Conservation (phyloP, 2,888 invertebrate genomes). For the Bembecia ichneumoniformis region DNA sequence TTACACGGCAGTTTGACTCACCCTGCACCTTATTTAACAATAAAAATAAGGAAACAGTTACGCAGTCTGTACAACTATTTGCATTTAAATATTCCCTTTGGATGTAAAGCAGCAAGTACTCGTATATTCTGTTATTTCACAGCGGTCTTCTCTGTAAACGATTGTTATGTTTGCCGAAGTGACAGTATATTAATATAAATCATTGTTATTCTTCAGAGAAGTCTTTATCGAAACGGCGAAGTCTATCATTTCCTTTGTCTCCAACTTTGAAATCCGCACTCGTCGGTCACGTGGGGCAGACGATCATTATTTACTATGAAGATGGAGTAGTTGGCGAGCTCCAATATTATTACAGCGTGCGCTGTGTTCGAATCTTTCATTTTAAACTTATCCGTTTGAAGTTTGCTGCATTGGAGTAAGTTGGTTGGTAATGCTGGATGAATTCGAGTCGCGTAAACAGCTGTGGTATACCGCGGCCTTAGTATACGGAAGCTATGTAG, state of each 20-base stretch:
- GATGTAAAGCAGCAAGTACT: too few relatives aligned
- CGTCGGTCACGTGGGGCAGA: not conserved
- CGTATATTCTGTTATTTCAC: too few relatives aligned
- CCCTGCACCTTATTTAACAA: too few relatives aligned
- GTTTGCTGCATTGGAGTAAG: conserved; percentile 15
- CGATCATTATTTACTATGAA: not conserved
- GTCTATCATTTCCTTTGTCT: not conserved
- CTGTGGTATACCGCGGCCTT: not conserved
- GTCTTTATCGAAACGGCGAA: not conserved
- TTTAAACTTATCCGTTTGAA: conserved; percentile 44
- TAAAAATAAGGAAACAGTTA: too few relatives aligned
- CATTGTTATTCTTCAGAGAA: not conserved
- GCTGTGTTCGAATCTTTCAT: conserved; percentile 43
- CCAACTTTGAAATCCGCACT: not conserved
- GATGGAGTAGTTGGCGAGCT: conserved; percentile 13
- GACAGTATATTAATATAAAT: too few relatives aligned
- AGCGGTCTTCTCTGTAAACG: too few relatives aligned
- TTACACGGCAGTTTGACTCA: too few relatives aligned
- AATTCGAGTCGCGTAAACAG: conserved; percentile 19
- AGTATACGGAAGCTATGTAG: too few relatives aligned
- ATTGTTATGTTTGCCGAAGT: too few relatives aligned
- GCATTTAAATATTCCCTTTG: too few relatives aligned
- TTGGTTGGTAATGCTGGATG: conserved; percentile 19
- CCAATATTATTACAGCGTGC: conserved; percentile 28
- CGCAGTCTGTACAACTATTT: too few relatives aligned